These are phyloP conservation scores for Arvicanthis niloticus DNA, from an alignment of 2,113 vertebrate genomes.

Conservation along the genomic window DNA sequence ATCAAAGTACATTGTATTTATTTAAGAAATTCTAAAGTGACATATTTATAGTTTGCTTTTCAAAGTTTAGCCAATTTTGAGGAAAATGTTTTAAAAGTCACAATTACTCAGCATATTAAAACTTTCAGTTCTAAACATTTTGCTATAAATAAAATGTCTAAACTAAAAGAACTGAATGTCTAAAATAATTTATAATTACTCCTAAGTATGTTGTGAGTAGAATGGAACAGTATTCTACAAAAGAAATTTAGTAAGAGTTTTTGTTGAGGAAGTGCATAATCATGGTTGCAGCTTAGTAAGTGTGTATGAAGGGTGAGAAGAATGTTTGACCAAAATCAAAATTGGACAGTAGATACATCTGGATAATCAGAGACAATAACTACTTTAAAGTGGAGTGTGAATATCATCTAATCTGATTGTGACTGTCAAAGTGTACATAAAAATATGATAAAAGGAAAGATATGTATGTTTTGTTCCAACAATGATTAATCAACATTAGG, in stretches of 20 bases:
- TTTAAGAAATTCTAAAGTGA: neutral
- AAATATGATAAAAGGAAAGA: neutral
- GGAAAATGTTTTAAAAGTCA: neutral
- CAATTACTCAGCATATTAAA: neutral
- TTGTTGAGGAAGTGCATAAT: neutral
- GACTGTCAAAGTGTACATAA: neutral
- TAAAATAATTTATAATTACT: neutral
- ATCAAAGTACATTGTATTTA: neutral
- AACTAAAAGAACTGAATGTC: neutral
- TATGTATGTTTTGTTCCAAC: neutral
- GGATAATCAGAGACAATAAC: neutral
- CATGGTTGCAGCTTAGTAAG: neutral
- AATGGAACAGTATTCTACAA: neutral
- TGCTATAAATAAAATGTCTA: neutral
- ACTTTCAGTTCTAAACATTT: neutral
- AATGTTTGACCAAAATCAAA: neutral
- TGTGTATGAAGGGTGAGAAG: neutral
- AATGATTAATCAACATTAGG: neutral
- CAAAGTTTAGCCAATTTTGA: neutral
- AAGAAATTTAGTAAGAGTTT: neutral
- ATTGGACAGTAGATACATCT: neutral
- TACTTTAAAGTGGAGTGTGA: neutral
- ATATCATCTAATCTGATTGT: neutral
- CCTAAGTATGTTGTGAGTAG: neutral
- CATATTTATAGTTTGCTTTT: neutral